Conservation (phyloP, 2,888 invertebrate species). For the Caenorhabditis plicata region DNA sequence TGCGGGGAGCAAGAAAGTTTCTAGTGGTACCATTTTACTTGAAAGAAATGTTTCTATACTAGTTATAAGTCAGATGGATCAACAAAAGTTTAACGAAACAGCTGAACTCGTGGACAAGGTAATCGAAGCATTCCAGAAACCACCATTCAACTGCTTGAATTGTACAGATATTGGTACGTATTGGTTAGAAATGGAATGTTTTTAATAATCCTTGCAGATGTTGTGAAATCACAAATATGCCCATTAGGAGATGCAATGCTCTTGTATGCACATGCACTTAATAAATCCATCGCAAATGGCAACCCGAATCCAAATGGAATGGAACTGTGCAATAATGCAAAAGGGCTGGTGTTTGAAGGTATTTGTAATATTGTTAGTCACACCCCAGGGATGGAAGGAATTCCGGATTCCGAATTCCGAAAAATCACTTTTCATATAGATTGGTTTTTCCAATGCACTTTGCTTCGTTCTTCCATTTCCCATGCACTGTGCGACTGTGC, state of each 20-base stretch:
- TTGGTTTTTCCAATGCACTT: too few relatives aligned
- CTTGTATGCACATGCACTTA: slow-evolving; percentile 30
- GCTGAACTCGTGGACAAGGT: slow-evolving; percentile 26
- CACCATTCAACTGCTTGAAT: slow-evolving; percentile 37
- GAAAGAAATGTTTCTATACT: too few relatives aligned
- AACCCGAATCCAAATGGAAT: slow-evolving; percentile 24
- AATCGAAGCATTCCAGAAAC: slow-evolving; percentile 13
- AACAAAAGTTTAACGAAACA: slow-evolving; percentile 29
- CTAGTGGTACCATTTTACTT: too few relatives aligned
- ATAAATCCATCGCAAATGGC: slow-evolving; percentile 17
- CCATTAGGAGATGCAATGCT: slow-evolving; percentile 37
- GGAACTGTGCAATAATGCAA: slow-evolving; percentile 18
- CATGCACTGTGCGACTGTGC: too few relatives aligned
- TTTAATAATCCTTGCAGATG: slow-evolving; percentile 1
- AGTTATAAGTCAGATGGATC: slow-evolving; percentile 14
- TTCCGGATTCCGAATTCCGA: too few relatives aligned
- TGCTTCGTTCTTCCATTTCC: too few relatives aligned
- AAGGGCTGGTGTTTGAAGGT: slow-evolving; percentile 22
- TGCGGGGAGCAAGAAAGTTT: slow-evolving; percentile 20
- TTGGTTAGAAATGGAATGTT: neutral
- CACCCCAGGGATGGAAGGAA: too few relatives aligned
- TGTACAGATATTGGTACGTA: slow-evolving; percentile 32
- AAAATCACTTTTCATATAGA: too few relatives aligned
- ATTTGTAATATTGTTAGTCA: neutral
- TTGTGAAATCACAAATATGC: slow-evolving; percentile 21